These are phyloP conservation scores for Aproaerema taeniolella DNA, from an alignment of 2,888 invertebrate species.

Conservation along the genomic window DNA sequence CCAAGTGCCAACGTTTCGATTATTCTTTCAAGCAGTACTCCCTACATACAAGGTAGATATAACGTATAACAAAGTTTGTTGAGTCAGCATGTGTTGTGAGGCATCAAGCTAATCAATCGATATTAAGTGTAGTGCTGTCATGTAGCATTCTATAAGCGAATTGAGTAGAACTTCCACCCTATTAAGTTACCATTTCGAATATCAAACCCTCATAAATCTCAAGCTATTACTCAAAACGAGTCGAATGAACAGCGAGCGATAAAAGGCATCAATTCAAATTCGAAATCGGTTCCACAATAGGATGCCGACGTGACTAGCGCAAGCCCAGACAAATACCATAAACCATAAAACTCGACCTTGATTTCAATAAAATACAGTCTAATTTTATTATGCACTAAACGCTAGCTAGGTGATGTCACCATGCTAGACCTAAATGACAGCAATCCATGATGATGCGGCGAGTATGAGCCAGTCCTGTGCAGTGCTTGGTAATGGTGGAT, in stretches of 20 bases:
- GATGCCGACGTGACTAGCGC: slow-evolving; percentile 44
- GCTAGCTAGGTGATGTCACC: slow-evolving; percentile 70
- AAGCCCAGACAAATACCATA: slow-evolving; percentile 45
- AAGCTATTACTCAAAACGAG: slow-evolving; percentile 12
- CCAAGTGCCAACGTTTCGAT: not conserved
- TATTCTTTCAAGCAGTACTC: slow-evolving; percentile 5
- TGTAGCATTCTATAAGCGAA: slow-evolving; percentile 64
- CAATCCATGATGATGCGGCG: slow-evolving; percentile 59
- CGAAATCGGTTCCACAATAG: slow-evolving; percentile 63
- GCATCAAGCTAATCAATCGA: slow-evolving; percentile 54
- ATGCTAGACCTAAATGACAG: slow-evolving; percentile 68
- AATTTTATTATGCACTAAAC: slow-evolving; percentile 56
- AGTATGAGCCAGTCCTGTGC: slow-evolving; percentile 67
- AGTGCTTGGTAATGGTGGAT: slow-evolving; percentile 67
- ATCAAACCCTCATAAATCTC: no score
- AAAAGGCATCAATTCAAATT: slow-evolving; percentile 27
- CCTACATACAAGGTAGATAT: no score
- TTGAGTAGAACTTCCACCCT: slow-evolving; percentile 47
- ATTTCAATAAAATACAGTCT: slow-evolving; percentile 23
- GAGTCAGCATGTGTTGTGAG: slow-evolving; percentile 47
- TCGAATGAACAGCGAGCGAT: slow-evolving; percentile 9
- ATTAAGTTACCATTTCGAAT: slow-evolving; percentile 64
- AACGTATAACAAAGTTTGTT: slow-evolving; percentile 24
- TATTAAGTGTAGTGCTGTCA: slow-evolving; percentile 53
- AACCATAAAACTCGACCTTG: slow-evolving; percentile 30